Conservation (phyloP, 2,888 invertebrate genomes). For the Athetis lepigone region DNA sequence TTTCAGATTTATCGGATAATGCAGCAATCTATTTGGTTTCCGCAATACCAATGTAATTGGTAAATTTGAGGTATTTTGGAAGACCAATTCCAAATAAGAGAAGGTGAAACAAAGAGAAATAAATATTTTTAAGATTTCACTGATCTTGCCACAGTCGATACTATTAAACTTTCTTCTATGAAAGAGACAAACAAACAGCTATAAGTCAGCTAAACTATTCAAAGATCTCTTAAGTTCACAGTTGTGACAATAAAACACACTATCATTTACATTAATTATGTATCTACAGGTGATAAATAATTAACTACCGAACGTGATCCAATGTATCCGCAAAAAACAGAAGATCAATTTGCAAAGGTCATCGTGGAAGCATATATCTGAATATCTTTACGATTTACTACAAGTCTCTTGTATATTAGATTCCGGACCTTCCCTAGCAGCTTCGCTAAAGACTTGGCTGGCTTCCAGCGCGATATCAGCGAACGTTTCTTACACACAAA, state of each 20-base stretch:
- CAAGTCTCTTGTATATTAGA: constrained; percentile 48
- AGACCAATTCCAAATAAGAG: neutral
- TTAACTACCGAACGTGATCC: constrained; percentile 11
- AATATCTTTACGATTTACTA: constrained; percentile 37
- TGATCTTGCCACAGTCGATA: neutral
- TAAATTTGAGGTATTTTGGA: neutral
- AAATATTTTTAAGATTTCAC: neutral
- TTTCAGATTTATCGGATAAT: constrained; percentile 45
- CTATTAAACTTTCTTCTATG: neutral
- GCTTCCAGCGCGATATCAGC: constrained; percentile 70
- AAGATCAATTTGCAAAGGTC: constrained; percentile 46
- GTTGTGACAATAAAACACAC: constrained; percentile 7
- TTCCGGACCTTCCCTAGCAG: constrained; percentile 60
- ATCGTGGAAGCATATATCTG: constrained; percentile 28
- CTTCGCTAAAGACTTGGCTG: constrained; percentile 71
- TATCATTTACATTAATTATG: constrained; percentile 39
- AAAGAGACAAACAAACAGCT: constrained; percentile 2
- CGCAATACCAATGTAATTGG: constrained; percentile 12
- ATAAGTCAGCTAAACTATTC: constrained; percentile 16
- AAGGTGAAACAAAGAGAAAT: neutral
- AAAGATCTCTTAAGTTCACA: constrained; percentile 11
- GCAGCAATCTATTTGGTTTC: constrained; percentile 34
- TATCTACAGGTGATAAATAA: constrained; percentile 33
- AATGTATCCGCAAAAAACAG: constrained; percentile 26
- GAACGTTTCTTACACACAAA: constrained; percentile 62